Evolutionary conservation across 2,113 vertebrate genomes (phyloP).

Genomic region (Syngnathoides biaculeatus): DNA sequence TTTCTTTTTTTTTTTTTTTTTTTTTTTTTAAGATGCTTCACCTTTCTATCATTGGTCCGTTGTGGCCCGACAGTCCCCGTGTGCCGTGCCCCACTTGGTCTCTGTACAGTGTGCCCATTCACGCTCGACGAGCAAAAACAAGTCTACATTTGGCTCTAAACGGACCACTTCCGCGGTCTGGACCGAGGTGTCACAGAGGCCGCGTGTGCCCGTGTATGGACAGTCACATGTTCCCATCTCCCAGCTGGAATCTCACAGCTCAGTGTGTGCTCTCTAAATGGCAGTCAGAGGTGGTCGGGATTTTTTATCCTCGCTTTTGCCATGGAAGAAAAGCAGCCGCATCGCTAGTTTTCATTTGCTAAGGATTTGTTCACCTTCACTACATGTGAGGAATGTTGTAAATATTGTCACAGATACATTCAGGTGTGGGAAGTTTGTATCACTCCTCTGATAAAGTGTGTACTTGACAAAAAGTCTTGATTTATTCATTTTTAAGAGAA

Average conservation of each 20-base stretch:
- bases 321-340: conserved; percentile 30
- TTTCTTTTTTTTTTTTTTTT: not conserved
- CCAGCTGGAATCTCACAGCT: conserved; percentile 44
- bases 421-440: not conserved
- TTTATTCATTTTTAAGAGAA: not conserved
- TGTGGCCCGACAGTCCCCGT: not conserved
- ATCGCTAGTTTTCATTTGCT: conserved; percentile 35
- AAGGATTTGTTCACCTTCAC: conserved; percentile 19
- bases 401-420: not conserved
- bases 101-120: conserved; percentile 16
- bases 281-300: not conserved
- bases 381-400: conserved; percentile 39
- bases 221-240: conserved; percentile 3
- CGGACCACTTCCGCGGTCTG: not conserved
- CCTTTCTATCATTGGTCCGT: conserved; percentile 13
- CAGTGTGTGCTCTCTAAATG: conserved; percentile 12
- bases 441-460: not conserved
- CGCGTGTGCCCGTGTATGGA: conserved; percentile 13
- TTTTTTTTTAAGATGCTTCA: not conserved
- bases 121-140: conserved; percentile 22
- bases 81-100: conserved; percentile 23
- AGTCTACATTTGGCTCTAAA: conserved; percentile 21
- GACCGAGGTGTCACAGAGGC: not conserved
- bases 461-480: not conserved
- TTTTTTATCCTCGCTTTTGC: not conserved